These are phyloP conservation scores for Eubasilissa regina DNA, from an alignment of 1,140 invertebrate genomes.

Conservation along the genomic window DNA sequence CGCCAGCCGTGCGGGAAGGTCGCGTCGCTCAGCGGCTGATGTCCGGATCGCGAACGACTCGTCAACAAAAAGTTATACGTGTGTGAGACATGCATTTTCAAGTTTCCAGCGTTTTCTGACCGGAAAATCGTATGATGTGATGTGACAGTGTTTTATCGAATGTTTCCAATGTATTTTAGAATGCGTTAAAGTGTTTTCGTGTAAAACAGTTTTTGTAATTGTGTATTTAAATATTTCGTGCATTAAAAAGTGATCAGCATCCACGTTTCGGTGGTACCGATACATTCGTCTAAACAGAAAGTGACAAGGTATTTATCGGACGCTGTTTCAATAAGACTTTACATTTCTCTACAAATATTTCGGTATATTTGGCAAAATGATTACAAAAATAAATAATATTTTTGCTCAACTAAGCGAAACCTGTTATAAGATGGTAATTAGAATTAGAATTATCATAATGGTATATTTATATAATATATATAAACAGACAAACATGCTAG, in stretches of 20 bases:
- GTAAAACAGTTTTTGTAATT: neutral
- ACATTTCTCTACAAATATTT: too few species aligned
- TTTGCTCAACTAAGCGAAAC: too few species aligned
- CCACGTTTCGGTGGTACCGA: neutral
- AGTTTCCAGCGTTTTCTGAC: conserved; percentile 9
- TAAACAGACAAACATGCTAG: too few species aligned
- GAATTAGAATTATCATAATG: too few species aligned
- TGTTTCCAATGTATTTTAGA: neutral
- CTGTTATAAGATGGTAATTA: too few species aligned
- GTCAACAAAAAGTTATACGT: neutral
- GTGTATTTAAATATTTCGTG: conserved; percentile 10
- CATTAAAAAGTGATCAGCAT: conserved; percentile 19
- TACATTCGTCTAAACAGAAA: conserved; percentile 5
- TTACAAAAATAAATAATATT: too few species aligned
- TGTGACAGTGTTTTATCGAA: neutral
- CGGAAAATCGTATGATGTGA: neutral
- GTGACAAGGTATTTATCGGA: neutral
- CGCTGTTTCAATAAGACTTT: neutral
- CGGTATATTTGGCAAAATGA: too few species aligned
- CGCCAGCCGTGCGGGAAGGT: neutral
- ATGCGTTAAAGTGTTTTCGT: neutral
- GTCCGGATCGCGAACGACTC: neutral
- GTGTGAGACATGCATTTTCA: neutral
- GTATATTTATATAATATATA: too few species aligned
- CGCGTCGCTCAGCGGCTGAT: neutral